Evolutionary conservation across 2,797 vertebrate genomes (phyloP), one percentile per base, ranked within the genome.

Genomic region (Crocodylus rhombifer): DNA sequence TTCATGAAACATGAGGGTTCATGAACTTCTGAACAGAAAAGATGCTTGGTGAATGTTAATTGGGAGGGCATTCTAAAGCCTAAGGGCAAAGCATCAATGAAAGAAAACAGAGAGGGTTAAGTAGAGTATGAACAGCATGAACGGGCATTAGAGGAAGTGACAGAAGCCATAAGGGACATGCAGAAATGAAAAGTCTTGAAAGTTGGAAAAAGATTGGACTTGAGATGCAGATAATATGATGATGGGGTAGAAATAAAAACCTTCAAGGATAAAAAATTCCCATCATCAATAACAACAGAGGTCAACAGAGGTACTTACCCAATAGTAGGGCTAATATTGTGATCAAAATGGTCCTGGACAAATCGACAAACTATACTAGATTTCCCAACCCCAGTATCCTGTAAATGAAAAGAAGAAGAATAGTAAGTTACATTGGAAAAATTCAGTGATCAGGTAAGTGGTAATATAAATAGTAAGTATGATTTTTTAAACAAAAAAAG

Each of bases 351-450:
- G 95, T 99, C 99, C 97, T 99, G 99, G 86, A 99, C 99, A 77
- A 99, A 99, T 75, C 99, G 98, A 96, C 99, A 99, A 94, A 99
- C 99, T 1, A 99, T 99, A 97, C 99, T 99, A 1, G 99, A 99
- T 96, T 99, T 99, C 82, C 99, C 99, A 91, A 99, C 99, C 16
- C 99, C 99, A 0, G 99, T 99, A 97, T 99, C 99, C 99, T 99
- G 77, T 63, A 97, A 98, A 89, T 77, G 89, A 96, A 95, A 5
- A 60, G 95, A 89, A 89, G 71, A 6, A 87, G 0, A 33, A 58
- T n/a, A 77, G 42, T 96, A 85, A 97, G 28, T 55, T 25, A 56
- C 26, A 77, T 20, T 42, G 51, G 74, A 64, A 71, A 71, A 69
- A 56, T 69, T 88, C 82, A 69, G 3, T 83, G 71, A 77, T 3